Evolutionary conservation across 2,797 vertebrate species (phyloP).

Genomic region (Cirrhinus molitorella): DNA sequence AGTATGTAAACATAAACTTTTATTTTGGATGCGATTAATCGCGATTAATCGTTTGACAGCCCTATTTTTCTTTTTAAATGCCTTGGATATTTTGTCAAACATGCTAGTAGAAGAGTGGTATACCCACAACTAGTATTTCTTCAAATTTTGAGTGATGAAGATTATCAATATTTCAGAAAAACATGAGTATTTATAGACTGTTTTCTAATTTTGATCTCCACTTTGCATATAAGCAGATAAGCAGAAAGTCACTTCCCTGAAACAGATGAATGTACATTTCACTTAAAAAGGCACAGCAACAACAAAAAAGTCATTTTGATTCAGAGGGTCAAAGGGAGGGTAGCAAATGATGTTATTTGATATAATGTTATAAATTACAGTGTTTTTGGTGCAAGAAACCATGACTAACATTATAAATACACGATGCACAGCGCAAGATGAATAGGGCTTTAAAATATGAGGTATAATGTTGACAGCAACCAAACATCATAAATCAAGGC

Average conservation of each 20-base stretch:
- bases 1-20: too few relatives aligned
- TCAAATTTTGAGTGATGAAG: too few relatives aligned
- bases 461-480: neutral
- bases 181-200: too few relatives aligned
- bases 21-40: too few relatives aligned
- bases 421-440: neutral
- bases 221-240: neutral
- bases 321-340: neutral
- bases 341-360: neutral
- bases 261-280: neutral
- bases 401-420: constrained; percentile 15
- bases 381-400: neutral
- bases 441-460: neutral
- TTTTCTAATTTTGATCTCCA: too few relatives aligned
- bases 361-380: neutral
- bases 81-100: too few relatives aligned
- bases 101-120: too few relatives aligned
- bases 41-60: too few relatives aligned
- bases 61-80: too few relatives aligned
- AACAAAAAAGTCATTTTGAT: neutral
- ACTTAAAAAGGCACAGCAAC: neutral
- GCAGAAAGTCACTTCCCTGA: neutral
- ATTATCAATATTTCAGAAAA: too few relatives aligned
- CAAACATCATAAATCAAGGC: constrained; percentile 30
- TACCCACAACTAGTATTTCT: too few relatives aligned